Base-by-base conservation (phyloP, 2,888 invertebrate genomes). In the Cynaeus angustus region DNA sequence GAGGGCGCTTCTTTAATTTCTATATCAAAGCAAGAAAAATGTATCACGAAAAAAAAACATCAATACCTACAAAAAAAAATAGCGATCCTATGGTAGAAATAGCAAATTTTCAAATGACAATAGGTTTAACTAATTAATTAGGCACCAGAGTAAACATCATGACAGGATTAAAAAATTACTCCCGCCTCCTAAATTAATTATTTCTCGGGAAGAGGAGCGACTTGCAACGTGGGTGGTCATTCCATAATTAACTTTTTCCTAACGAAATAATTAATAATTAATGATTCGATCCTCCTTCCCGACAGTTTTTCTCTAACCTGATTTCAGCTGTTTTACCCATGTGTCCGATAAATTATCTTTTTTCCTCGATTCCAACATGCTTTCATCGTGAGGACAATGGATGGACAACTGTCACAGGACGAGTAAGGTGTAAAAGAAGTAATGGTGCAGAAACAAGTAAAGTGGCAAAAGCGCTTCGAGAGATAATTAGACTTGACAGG, bases 401-500 rank as follows among this genome's bases (percentile, higher is more conserved):
- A 70, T 66, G 53, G 70, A 66, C 48, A 21, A 62, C 64, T 64
- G 58, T 64, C 71, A 64, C 64, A 55, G 41, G 46, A 59, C 48
- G 70, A 66, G 61, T 66, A 66, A 70, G 70, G 70, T 70, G 70
- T 70, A 70, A 70, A 67, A 64, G 50, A 58, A 59, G 65, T 68
- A 72, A 72, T 72, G 72, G 68, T 70, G 72, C 70, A 67, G 72
- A 72, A 72, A 68, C 64, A 68, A 70, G 65, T 66, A 72, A 72
- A 72, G 65, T 69, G 72, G 62, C 58, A 46, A 53, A 66, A 66
- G 68, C 55, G 37, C 33, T 59, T 48, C 46, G 14, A 48, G 50
- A 70, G 70, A 72, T 72, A 72, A 70, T 72, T 72, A 72, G 56
- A 45, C 59, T 48, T 65, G 72, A 72, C 64, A 61, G 53, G 45